Percentiles rank a stretch among this genome's conserved stretches.
phyloP scores from a whole-genome alignment of 2,888 invertebrate genomes.

The Venusia cambrica region DNA sequence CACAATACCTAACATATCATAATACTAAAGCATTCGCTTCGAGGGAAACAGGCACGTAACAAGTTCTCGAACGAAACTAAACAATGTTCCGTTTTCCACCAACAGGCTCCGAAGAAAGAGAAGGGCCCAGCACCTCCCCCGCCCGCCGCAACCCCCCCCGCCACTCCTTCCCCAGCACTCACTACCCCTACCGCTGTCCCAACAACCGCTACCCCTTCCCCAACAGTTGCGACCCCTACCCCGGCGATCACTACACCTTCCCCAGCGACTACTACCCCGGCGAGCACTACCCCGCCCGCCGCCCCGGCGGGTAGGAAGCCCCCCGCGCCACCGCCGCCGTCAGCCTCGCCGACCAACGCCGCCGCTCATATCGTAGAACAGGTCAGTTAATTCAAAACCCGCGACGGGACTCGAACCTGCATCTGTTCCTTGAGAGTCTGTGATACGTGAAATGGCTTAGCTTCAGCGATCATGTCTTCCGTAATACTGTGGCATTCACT shows the following conservation, averaged over 20 bases:
- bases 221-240: too few relatives aligned
- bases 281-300: slow-evolving; percentile 21
- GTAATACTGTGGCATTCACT: too few relatives aligned
- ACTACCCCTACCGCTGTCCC: slow-evolving; percentile 35
- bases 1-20: too few relatives aligned
- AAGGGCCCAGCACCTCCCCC: slow-evolving; percentile 91
- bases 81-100: too few relatives aligned
- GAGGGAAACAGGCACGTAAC: too few relatives aligned
- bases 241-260: slow-evolving; percentile 19
- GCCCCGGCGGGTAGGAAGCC: slow-evolving; percentile 54
- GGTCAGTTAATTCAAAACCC: slow-evolving; percentile 13
- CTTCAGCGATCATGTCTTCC: too few relatives aligned
- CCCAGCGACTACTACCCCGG: slow-evolving; percentile 27
- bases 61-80: too few relatives aligned
- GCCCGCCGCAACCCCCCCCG: slow-evolving; percentile 51
- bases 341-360: slow-evolving; percentile 31
- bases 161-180: slow-evolving; percentile 26
- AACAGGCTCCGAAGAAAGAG: slow-evolving; percentile 89
- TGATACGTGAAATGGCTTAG: too few relatives aligned
- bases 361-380: slow-evolving; percentile 32
- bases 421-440: too few relatives aligned
- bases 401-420: too few relatives aligned
- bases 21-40: too few relatives aligned
- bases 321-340: slow-evolving; percentile 81
- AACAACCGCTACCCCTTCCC: slow-evolving; percentile 28